Evolutionary conservation across 2,797 vertebrate species (phyloP), one percentile per base, ranked within the genome.

Genomic region (Danio kyathit): DNA sequence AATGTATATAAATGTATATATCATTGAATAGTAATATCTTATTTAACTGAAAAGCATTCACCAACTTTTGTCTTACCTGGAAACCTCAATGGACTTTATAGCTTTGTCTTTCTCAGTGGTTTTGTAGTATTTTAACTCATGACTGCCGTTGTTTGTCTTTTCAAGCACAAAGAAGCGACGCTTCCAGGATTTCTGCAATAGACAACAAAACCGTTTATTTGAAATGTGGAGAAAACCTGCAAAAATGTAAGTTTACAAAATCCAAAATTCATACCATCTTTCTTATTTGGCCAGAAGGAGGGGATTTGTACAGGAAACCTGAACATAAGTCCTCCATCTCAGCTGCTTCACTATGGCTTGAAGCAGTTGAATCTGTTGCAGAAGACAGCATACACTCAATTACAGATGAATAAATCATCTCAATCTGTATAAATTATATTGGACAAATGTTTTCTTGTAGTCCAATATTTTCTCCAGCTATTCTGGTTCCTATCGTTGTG

Each of bases 71-170:
- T 41, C 80, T 73, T 90, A 94, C 92, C 82, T 79, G 0, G 85
- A 80, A 54, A 92, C 17, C 7, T 91, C 83, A 4, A 95, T 94
- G 44, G 29, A 74, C 72, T 93, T 92, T 0, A 48, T 63, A 0
- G 77, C 14, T 52, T 3, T 86, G 6, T 89, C 87, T 12, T 5
- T 89, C 0, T 91, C 89, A 4, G 78, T 71, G 75, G 80, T 93
- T 89, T 86, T 95, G 86, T 94, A 96, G 86, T 97, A 97, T 82
- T 91, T 94, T 76, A 98, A 88, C 2, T 87, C 82, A 72, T 95
- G 89, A 5, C 85, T 78, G 2, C 86, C 70, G 14, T 90, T 86
- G 5, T 11, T 81, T 82, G 82, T 85, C 88, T 94, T 93, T 77
- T 86, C 92, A 74, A 98, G 89, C 79, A 95, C 73, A 79, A 97